Conservation (phyloP, 2,113 vertebrate species). For the Spea multiplicata region DNA sequence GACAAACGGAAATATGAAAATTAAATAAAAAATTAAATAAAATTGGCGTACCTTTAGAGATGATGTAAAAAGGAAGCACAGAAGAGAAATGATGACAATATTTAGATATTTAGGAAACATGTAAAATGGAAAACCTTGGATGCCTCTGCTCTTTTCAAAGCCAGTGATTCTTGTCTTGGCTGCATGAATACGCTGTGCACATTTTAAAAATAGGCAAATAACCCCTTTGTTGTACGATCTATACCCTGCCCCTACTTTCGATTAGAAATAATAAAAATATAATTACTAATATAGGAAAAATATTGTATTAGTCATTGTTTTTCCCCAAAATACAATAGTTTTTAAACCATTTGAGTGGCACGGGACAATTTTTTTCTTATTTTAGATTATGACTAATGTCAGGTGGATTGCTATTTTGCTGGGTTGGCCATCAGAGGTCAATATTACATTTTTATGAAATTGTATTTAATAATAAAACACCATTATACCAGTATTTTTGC, state of each 20-base stretch:
- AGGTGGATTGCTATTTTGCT: too few relatives aligned
- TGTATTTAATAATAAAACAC: too few relatives aligned
- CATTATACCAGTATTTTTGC: too few relatives aligned
- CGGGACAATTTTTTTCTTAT: neutral
- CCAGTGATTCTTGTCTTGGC: slow-evolving; percentile 18
- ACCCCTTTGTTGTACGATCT: neutral
- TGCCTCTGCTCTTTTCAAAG: slow-evolving; percentile 13
- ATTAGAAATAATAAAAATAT: neutral
- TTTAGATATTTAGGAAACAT: slow-evolving; percentile 15
- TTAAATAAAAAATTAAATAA: slow-evolving; percentile 10
- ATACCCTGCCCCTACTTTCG: neutral
- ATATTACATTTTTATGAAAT: neutral
- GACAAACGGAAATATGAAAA: slow-evolving; percentile 10
- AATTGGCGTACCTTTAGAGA: slow-evolving; percentile 60
- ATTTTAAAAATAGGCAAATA: neutral
- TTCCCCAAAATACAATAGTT: neutral
- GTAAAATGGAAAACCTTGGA: slow-evolving; percentile 16
- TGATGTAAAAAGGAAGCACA: slow-evolving; percentile 58
- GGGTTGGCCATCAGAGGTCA: neutral
- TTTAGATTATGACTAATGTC: neutral
- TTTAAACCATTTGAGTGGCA: neutral
- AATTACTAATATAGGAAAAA: neutral
- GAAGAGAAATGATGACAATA: slow-evolving; percentile 62
- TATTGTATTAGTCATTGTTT: neutral
- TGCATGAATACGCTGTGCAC: slow-evolving; percentile 3